Evolutionary conservation across 2,888 invertebrate genomes (phyloP).

Genomic region (Ophioninae sp.): DNA sequence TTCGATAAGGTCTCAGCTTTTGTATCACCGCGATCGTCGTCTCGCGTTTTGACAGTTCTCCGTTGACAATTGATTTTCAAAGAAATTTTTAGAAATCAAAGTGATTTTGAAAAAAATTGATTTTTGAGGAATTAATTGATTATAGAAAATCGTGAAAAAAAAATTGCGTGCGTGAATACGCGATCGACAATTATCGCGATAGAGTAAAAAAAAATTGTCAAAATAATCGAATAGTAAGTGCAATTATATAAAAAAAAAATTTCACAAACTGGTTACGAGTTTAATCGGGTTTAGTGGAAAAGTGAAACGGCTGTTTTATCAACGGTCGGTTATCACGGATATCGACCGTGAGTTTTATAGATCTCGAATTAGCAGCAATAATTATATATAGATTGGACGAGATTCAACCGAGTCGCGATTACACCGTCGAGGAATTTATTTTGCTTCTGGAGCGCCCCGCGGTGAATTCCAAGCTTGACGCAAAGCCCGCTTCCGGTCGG

Average conservation of each 20-base stretch:
- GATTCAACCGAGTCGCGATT: conserved; percentile 7
- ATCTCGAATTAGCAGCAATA: conserved; percentile 30
- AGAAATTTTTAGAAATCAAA: background rate
- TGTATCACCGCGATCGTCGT: background rate
- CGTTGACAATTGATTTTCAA: background rate
- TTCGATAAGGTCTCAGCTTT: conserved; percentile 26
- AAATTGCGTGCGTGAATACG: background rate
- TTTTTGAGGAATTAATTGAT: background rate
- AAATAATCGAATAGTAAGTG: background rate
- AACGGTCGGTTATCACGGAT: conserved; percentile 34
- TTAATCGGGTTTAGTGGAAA: background rate
- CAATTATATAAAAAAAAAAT: background rate
- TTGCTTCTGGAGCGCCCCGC: conserved; percentile 18
- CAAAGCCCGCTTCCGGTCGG: conserved; percentile 14
- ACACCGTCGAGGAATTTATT: conserved; percentile 28
- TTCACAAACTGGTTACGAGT: background rate
- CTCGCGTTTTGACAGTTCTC: background rate
- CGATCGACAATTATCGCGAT: background rate
- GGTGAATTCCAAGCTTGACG: conserved; percentile 10
- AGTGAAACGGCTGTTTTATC: conserved; percentile 44
- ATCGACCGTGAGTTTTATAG: conserved; percentile 56
- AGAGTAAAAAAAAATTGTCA: background rate
- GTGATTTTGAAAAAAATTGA: conserved; percentile 5
- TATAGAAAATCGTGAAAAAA: background rate
- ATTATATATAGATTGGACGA: conserved; percentile 8